phyloP scores from a whole-genome alignment of 2,113 vertebrate species.

The Corynorhinus townsendii region DNA sequence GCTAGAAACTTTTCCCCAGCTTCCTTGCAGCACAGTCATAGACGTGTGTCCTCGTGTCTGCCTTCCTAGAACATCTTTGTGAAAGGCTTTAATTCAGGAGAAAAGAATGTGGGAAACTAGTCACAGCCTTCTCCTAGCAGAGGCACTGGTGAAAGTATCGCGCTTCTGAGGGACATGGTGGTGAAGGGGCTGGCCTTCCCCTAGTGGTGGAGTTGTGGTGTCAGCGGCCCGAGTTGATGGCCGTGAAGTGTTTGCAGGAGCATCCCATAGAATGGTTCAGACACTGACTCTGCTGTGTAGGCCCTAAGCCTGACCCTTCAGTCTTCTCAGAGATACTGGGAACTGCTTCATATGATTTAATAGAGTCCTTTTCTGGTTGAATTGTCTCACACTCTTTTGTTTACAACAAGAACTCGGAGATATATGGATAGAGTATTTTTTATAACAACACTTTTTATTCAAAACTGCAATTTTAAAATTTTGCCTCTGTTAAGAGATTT shows the following conservation, averaged over 20 bases:
- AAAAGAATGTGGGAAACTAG: background rate
- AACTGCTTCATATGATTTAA: background rate
- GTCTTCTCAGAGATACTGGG: background rate
- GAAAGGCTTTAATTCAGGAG: background rate
- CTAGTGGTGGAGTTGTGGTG: accelerated
- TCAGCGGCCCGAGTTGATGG: no score
- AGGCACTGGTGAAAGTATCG: background rate
- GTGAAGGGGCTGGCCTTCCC: background rate
- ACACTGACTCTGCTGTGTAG: no score
- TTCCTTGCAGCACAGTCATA: background rate
- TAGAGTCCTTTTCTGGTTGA: background rate
- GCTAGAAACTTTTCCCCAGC: background rate
- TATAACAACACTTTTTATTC: background rate
- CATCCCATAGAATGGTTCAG: accelerated
- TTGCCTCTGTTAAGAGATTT: background rate
- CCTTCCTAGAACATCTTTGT: background rate
- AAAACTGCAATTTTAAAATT: background rate
- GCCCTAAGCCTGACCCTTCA: background rate
- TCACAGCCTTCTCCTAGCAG: background rate
- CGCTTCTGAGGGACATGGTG: background rate
- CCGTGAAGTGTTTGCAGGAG: background rate
- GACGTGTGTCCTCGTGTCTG: background rate
- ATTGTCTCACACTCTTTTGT: background rate
- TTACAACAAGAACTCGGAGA: background rate
- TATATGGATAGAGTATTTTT: background rate